Percentiles rank a stretch among this genome's conserved stretches.
Conservation (phyloP, 1,140 invertebrate genomes). For the Glomeris maerens region DNA sequence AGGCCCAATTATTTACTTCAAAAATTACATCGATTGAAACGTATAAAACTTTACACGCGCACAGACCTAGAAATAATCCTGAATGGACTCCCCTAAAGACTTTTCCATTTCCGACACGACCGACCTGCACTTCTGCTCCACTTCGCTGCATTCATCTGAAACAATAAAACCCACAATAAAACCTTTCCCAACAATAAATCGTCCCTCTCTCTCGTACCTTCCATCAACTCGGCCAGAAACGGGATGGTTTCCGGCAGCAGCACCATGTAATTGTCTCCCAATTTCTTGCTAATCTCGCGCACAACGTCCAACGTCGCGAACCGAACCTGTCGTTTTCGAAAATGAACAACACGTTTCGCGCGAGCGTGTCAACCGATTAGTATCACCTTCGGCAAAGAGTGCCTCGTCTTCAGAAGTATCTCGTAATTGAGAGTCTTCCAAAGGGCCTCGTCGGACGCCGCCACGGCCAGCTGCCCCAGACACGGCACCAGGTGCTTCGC, state of each 20-base stretch:
- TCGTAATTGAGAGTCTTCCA: slow-evolving; percentile 84
- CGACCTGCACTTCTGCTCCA: slow-evolving; percentile 28
- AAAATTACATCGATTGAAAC: no score
- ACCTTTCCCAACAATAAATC: slow-evolving; percentile 1
- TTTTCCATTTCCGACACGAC: slow-evolving; percentile 30
- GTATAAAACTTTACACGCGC: no score
- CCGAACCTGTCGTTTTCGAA: slow-evolving; percentile 25
- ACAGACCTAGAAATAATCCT: slow-evolving; percentile 25
- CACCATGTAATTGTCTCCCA: slow-evolving; percentile 32
- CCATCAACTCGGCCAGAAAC: slow-evolving; percentile 38
- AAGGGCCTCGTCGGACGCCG: slow-evolving; percentile 61
- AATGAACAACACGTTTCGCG: not conserved
- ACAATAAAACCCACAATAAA: slow-evolving; percentile 13
- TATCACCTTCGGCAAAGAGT: slow-evolving; percentile 42
- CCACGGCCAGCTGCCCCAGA: slow-evolving; percentile 63
- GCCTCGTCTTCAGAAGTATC: slow-evolving; percentile 69
- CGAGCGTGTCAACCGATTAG: not conserved
- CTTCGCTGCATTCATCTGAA: slow-evolving; percentile 30
- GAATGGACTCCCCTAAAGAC: slow-evolving; percentile 29
- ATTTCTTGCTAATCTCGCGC: slow-evolving; percentile 28
- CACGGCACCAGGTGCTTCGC: slow-evolving; percentile 53
- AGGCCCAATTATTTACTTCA: no score
- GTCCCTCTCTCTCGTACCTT: no score
- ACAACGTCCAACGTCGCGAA: slow-evolving; percentile 29
- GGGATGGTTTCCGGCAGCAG: slow-evolving; percentile 36